Base-by-base conservation (phyloP, 2,888 invertebrate genomes). In the Plusia festucae region DNA sequence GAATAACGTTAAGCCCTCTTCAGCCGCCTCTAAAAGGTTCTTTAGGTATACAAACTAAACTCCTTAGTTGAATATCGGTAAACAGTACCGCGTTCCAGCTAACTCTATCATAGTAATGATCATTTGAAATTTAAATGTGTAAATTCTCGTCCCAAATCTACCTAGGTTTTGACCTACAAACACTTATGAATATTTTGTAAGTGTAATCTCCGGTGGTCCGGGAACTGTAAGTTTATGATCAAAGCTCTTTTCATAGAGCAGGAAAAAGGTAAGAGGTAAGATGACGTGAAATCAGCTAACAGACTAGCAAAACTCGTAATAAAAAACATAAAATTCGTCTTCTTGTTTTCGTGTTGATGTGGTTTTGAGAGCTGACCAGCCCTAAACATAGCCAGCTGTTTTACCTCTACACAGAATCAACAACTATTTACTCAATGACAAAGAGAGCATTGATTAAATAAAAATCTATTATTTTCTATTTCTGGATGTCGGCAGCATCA, bases 1-100 rank as follows among this genome's bases (percentile, higher is more conserved):
- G 65, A 67, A 78, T 65, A 67, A 60, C 55, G 55, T 59, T 64
- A 30, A 55, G 22, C 51, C 49, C 40, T 63, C 58, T 79, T 79
- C 61, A 59, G 61, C 34, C 53, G 61, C 30, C 54, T 66, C 58
- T 61, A 73, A 77, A 74, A 74, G 60, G 70, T 70, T 70, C 60
- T 46, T 52, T 49, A 24, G 15, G 53, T 52, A 60, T 57, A 64
- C 64, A 60, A 49, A 62, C 27, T 60, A 68, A 65, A 65, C 60
- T 65, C 16, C 34, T 62, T 9, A 62, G 24, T 44, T 52, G n/a
- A 57, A 68, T 77, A 68, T 75, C 44, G 49, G 68, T 60, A 65
- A 68, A 68, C 73, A 52, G 8, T 18, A 30, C 18, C 20, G 46
- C 46, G 18, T 73, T 62, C 59, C 32, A 7, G 5, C 44, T 53